These are phyloP conservation scores for Trissoscelio sp. DNA, from an alignment of 2,888 invertebrate genomes.

Conservation along the genomic window DNA sequence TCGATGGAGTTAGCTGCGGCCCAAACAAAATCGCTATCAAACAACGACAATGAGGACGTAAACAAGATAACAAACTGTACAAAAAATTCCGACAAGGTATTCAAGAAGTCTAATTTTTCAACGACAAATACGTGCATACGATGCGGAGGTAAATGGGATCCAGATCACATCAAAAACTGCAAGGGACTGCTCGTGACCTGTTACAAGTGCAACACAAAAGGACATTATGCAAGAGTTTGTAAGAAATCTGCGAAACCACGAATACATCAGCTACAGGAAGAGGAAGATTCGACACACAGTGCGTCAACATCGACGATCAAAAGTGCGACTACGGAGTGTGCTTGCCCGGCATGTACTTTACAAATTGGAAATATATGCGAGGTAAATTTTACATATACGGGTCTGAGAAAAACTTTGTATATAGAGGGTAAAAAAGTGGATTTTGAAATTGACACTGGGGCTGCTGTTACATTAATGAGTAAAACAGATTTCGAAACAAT, in stretches of 20 bases:
- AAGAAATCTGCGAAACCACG: slow-evolving; percentile 5
- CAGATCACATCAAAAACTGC: background rate
- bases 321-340: background rate
- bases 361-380: no score
- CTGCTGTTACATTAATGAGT: slow-evolving; percentile 33
- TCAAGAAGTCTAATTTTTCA: background rate
- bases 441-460: slow-evolving; percentile 53
- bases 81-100: background rate
- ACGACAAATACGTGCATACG: background rate
- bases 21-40: background rate
- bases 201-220: slow-evolving; percentile 15
- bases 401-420: slow-evolving; percentile 11
- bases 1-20: slow-evolving; percentile 2
- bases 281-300: no score
- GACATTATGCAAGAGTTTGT: slow-evolving; percentile 43
- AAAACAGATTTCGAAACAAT: slow-evolving; percentile 22
- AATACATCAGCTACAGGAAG: slow-evolving; percentile 24
- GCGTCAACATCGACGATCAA: background rate
- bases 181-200: slow-evolving; percentile 26
- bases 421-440: slow-evolving; percentile 22
- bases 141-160: slow-evolving; percentile 10
- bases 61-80: background rate
- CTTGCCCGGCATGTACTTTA: no score
- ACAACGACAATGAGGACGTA: background rate
- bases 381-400: no score